Evolutionary conservation across 2,797 vertebrate genomes (phyloP).

Genomic region (Anguilla anguilla): DNA sequence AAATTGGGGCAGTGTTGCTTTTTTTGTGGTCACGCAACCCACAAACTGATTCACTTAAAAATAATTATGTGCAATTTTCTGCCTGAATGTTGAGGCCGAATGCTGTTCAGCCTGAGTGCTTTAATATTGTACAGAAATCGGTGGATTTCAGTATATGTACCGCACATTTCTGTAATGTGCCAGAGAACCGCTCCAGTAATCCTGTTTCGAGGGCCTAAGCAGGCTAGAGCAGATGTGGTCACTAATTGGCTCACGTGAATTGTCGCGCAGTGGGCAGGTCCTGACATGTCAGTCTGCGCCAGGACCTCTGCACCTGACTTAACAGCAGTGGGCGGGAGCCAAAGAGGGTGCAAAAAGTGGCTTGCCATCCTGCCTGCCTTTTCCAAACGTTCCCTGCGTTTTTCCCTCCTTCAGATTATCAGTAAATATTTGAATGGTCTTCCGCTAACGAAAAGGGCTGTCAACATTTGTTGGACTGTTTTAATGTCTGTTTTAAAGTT

Average conservation of each 20-base stretch:
- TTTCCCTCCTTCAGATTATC: neutral
- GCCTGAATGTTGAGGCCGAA: neutral
- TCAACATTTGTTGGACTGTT: neutral
- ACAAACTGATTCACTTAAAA: neutral
- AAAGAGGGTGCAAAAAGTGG: neutral
- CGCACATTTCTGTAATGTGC: neutral
- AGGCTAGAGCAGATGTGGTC: constrained; percentile 10
- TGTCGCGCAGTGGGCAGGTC: neutral
- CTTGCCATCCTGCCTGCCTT: neutral
- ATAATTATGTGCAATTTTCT: neutral
- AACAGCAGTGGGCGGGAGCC: neutral
- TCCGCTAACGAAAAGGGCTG: neutral
- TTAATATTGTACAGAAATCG: neutral
- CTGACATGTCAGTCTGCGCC: neutral
- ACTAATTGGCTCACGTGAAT: constrained; percentile 11
- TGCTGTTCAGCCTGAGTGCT: neutral
- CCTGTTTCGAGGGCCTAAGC: neutral
- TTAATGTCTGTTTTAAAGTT: too few relatives aligned
- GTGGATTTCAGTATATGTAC: neutral
- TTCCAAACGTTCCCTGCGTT: neutral
- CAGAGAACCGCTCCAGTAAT: neutral
- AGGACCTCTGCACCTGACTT: neutral
- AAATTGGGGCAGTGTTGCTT: neutral
- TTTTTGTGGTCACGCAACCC: neutral
- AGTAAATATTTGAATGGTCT: neutral